Percentiles rank a stretch among this genome's conserved stretches.
These are phyloP conservation scores for Corythornis madagascariensis DNA, from an alignment of 2,113 vertebrate species.

Conservation along the genomic window DNA sequence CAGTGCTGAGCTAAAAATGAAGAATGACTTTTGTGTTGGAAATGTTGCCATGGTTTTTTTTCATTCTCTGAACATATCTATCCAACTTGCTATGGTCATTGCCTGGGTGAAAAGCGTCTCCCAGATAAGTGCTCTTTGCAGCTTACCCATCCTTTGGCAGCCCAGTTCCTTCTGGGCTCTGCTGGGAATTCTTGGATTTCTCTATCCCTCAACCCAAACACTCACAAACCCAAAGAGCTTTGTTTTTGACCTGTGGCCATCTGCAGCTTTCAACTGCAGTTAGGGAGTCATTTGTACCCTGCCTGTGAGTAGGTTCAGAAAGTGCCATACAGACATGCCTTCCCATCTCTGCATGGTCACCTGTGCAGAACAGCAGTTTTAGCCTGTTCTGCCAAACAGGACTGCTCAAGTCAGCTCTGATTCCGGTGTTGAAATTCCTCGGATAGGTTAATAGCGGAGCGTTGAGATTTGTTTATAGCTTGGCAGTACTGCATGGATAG, in stretches of 20 bases:
- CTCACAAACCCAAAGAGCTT: neutral
- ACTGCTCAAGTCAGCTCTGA: neutral
- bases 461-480: neutral
- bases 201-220: neutral
- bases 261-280: neutral
- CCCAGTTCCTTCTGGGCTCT: rapidly evolving
- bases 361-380: neutral
- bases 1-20: neutral
- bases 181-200: neutral
- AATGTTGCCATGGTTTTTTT: neutral
- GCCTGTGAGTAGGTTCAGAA: neutral
- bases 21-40: neutral
- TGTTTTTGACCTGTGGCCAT: neutral
- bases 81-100: neutral
- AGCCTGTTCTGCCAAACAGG: neutral
- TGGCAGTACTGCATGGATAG: neutral
- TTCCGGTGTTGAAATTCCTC: neutral
- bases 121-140: neutral
- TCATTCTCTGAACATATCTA: neutral
- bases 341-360: neutral
- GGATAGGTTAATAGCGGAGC: neutral
- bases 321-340: neutral
- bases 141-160: neutral
- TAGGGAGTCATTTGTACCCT: neutral
- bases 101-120: neutral